Evolutionary conservation across 2,797 vertebrate genomes (phyloP), one percentile per base, ranked within the genome.

Genomic region (Phataginus tricuspis): DNA sequence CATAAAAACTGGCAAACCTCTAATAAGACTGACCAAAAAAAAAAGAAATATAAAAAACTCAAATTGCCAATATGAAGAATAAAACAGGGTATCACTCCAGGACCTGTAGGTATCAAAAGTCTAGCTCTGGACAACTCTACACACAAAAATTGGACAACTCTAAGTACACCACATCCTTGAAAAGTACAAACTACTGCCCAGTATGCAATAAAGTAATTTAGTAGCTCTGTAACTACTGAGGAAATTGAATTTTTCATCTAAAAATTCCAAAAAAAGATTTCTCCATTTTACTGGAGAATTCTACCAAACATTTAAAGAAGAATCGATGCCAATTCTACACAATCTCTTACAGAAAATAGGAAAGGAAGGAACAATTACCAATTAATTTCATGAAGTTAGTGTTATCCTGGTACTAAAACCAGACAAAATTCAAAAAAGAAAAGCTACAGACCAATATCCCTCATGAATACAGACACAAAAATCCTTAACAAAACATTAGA

Each of bases 51-150:
- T 4, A 42, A 13, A 78, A 59, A 34, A 79, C 10, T 11, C 13
- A 19, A 13, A 14, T 25, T 42, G 78, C 66, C 21, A 3, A 4
- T 5, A 15, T 1, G 15, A 39, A 15, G 39, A 27, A 84, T 5
- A 25, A 57, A 18, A 55, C 59, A 11, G 8, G 18, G 9, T 5
- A 4, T 51, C 11, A 34, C 15, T 1, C 2, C 0, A 31, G 59
- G 53, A 1, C 4, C 45, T 1, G 0, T 2, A n/a, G 15, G n/a
- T 13, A 34, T 2, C 49, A 4, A n/a, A 45, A 31, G 74, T 49
- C 19, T n/a, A 63, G 21, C 49, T 19, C 31, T 23, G 7, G 18
- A 18, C 15, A 4, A 12, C 55, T 71, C 53, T 1, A 14, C 18
- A 16, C 25, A n/a, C 21, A 27, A 0, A 53, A 51, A 29, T 4